Evolutionary conservation across 2,113 vertebrate genomes (phyloP).

Genomic region (Podarcis cretensis): DNA sequence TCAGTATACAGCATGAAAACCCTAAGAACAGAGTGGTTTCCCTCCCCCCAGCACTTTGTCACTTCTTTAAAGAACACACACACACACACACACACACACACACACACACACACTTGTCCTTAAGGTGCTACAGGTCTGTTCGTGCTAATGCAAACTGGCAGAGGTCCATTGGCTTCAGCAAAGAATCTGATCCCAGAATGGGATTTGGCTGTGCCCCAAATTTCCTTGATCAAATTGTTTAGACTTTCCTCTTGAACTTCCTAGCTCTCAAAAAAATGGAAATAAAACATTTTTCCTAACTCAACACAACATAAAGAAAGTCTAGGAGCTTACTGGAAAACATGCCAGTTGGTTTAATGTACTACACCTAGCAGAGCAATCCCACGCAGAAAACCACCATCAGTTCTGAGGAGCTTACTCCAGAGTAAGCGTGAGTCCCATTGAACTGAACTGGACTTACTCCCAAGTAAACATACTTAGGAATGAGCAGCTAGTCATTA

Average conservation of each 20-base stretch:
- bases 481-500: background rate
- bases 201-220: background rate
- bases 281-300: constrained; percentile 14
- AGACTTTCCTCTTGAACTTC: background rate
- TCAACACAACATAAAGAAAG: constrained; percentile 20
- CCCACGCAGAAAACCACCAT: background rate
- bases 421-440: no score
- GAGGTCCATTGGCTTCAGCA: background rate
- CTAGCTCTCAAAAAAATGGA: constrained; percentile 9
- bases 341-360: constrained; percentile 30
- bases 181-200: background rate
- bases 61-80: background rate
- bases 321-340: background rate
- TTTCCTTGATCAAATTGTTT: background rate
- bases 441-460: no score
- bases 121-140: background rate
- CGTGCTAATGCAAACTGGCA: background rate
- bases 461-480: background rate
- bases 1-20: constrained; percentile 7
- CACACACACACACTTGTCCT: background rate
- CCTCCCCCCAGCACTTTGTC: background rate
- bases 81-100: no score
- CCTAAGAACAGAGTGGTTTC: background rate
- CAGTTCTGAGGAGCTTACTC: background rate
- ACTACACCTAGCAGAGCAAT: background rate